Evolutionary conservation across 1,140 invertebrate genomes (phyloP), one percentile per base, ranked within the genome.

Genomic region (Saxidomus purpurata): DNA sequence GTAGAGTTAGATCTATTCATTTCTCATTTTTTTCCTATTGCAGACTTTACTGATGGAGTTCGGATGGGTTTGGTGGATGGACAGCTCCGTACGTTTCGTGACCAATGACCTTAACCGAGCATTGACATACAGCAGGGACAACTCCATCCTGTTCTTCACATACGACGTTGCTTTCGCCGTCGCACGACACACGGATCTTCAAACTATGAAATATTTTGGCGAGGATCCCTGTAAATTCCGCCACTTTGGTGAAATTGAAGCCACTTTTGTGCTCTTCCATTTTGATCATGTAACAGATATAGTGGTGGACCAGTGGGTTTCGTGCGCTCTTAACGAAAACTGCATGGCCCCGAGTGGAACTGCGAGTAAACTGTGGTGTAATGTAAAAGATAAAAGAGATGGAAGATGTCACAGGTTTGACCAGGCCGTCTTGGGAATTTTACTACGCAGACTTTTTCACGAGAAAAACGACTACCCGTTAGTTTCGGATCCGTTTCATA

Each of bases 191-290:
- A 83, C 79, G 0, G 79, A 89, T 31, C 40, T 38, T 28, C 63
- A 83, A 34, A 89, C 87, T 15, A 76, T 89, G 79, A 17, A 59
- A 19, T 83, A 83, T 34, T 40, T 89, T 1, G 38, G 28, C 11
- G 87, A 89, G 28, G 87, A 89, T 63, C 19, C 59, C 19, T 89
- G 87, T 43, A 89, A 89, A 77, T 89, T 83, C 40, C 63, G 87
- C 22, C n/a, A 83, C 40, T 89, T 83, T 49, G 87, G 87, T 15
- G 87, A 89, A 61, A 36, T 84, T 0, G 87, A 89, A 59, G 80
- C 87, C 8, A 89, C 77, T 19, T 89, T 89, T 84, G 47, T 83
- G 9, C 28, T 84, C 3, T 89, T 83, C 22, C 63, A 89, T 52
- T 89, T 55, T 47, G 87, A 89, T 61, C 4, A 83, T 40, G 80